Percentiles rank a stretch among this genome's conserved stretches.
These are phyloP conservation scores for Cristatella mucedo DNA, from an alignment of 2,888 invertebrate species.

Conservation along the genomic window DNA sequence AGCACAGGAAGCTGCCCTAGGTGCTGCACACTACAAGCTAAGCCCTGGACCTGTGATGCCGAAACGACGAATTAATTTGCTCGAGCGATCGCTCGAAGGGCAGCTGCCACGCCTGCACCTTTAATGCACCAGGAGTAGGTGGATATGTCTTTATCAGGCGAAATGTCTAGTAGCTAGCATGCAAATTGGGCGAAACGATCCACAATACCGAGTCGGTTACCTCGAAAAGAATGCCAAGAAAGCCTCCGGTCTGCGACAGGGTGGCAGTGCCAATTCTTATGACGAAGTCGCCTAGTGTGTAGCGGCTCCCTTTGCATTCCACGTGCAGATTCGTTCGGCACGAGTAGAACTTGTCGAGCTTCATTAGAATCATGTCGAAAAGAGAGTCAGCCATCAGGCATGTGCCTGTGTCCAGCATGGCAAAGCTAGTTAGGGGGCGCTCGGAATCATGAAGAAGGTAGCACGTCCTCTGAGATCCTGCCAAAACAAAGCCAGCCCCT, in stretches of 20 bases:
- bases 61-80: no score
- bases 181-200: no score
- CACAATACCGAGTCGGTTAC: constrained; percentile 41
- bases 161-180: no score
- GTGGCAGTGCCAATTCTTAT: constrained; percentile 82
- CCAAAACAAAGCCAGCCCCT: no score
- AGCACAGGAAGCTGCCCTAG: no score
- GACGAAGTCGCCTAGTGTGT: constrained; percentile 62
- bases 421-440: constrained; percentile 82
- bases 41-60: no score
- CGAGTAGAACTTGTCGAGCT: constrained; percentile 68
- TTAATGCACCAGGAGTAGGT: no score
- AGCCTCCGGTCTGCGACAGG: constrained; percentile 60
- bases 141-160: no score
- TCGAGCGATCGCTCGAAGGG: no score
- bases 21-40: no score
- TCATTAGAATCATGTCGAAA: constrained; percentile 75
- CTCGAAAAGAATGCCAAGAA: constrained; percentile 82
- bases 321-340: constrained; percentile 57
- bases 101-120: no score
- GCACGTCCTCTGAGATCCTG: no score
- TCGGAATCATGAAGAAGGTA: constrained; percentile 90
- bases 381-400: constrained; percentile 75
- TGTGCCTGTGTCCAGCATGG: constrained; percentile 66
- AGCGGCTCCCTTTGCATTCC: constrained; percentile 58